Evolutionary conservation across 1,140 invertebrate genomes (phyloP), one percentile per base, ranked within the genome.

Genomic region (Apis dorsata): DNA sequence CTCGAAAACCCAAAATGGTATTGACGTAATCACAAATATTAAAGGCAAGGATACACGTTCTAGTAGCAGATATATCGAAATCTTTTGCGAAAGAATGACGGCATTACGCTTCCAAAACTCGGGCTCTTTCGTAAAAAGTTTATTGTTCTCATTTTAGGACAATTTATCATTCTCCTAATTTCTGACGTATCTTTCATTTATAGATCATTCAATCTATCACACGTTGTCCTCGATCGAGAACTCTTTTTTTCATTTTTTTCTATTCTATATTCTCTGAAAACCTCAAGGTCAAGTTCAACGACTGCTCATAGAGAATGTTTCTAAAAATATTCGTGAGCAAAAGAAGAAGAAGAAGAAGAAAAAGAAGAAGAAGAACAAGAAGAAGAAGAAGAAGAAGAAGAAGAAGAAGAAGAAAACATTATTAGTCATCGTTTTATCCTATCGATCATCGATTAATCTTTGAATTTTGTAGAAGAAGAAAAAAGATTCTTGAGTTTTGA

Each of bases 241-340:
- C 28, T 0, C 0, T 2, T 4, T 44, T 19, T 1, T 12, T 34
- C 3, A 21, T 1, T 70, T 63, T 13, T 49, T 51, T 55, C 24
- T 11, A 68, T 62, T 51, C 1, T 9, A 71, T 17, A 0, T 17
- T 74, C 34, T 68, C 83, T 79, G 69, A 81, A 65, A 79, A 82
- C 51, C 28, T 55, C 83, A 88, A 85, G 86, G 85, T 82, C 75
- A 79, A 75, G 83, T 88, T 88, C 79, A 88, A 88, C 57, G 86
- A 85, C 74, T 81, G 66, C 53, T 28, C 9, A 79, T 75, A n/a
- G 28, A 24, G 5, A 3, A 55, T 71, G 55, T 19, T 70, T 68
- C 62, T 28, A 57, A 28, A n/a, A 19, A 69, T 34, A 68, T 53
- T 51, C 34, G 17, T 21, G 10, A 19, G 34, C 2, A 44, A 44